These are phyloP conservation scores for Rhopalosiphum maidis DNA, from an alignment of 1,140 invertebrate species.

Conservation along the genomic window DNA sequence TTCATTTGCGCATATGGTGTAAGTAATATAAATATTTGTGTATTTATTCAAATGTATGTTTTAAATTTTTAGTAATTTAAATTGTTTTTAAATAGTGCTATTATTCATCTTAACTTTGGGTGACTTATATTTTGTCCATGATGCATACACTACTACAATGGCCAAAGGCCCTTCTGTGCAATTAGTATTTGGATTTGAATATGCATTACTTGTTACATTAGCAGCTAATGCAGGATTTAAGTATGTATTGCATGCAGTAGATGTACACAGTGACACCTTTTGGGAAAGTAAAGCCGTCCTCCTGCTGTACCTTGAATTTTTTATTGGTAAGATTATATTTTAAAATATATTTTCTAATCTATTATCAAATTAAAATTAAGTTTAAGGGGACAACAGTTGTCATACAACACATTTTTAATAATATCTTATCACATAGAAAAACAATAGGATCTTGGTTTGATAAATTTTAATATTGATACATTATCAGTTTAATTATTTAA, in stretches of 20 bases:
- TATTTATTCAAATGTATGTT: background rate
- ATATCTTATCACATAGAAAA: background rate
- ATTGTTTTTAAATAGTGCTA: conserved; percentile 67
- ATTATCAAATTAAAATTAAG: background rate
- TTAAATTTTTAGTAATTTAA: background rate
- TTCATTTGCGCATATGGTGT: conserved; percentile 91
- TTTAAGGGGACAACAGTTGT: background rate
- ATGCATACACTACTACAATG: conserved; percentile 94
- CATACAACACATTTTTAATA: background rate
- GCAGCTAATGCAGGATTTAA: conserved; percentile 94
- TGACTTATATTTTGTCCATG: conserved; percentile 89
- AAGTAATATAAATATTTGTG: conserved; percentile 62
- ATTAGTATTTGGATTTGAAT: conserved; percentile 99
- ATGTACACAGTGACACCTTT: conserved; percentile 92
- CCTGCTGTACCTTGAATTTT: conserved; percentile 93
- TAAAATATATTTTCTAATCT: background rate
- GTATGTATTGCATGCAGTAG: conserved; percentile 92
- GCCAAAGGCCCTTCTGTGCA: conserved; percentile 96
- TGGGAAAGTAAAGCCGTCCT: conserved; percentile 99
- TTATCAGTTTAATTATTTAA: background rate
- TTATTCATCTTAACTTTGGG: conserved; percentile 80
- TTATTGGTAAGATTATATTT: conserved; percentile 79
- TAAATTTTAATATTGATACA: background rate
- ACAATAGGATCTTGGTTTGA: background rate
- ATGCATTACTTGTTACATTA: conserved; percentile 94